A percentile compares a stretch with the other conserved stretches of the same genome.
Conservation (phyloP, 1,140 invertebrate genomes). For the fruit fly (Drosophila melanogaster) region DNA sequence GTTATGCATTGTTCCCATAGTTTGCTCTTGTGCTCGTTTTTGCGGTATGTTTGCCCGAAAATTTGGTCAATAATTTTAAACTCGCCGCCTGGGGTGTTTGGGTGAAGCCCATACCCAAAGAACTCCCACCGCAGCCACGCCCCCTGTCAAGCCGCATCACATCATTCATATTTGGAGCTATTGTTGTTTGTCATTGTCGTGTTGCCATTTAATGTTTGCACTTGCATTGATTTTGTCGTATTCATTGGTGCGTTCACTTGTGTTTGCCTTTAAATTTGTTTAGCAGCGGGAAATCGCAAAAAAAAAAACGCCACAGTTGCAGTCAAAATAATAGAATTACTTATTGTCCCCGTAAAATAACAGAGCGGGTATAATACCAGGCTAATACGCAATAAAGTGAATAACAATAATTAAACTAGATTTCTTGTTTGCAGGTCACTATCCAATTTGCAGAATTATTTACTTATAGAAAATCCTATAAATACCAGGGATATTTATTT, state of each 20-base stretch:
- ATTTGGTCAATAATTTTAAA: conserved; percentile 80
- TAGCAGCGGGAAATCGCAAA: conserved; percentile 13
- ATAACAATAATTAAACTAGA: not conserved
- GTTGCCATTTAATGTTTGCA: conserved; percentile 64
- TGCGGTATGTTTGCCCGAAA: conserved; percentile 75
- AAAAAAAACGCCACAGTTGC: conserved; percentile 11
- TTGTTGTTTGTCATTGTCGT: conserved; percentile 55
- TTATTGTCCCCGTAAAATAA: not conserved
- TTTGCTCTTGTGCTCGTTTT: conserved; percentile 74
- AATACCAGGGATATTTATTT: not conserved
- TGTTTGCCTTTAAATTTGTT: conserved; percentile 66
- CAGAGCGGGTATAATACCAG: not conserved
- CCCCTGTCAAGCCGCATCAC: conserved; percentile 7
- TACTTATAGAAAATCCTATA: not conserved
- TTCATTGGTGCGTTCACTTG: conserved; percentile 49
- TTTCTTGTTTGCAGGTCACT: not conserved
- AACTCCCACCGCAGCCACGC: not conserved
- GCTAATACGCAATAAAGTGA: not conserved
- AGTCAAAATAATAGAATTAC: conserved; percentile 13
- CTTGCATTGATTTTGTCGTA: conserved; percentile 71
- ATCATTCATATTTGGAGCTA: conserved; percentile 59
- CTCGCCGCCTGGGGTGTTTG: conserved; percentile 15
- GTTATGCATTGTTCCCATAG: conserved; percentile 67
- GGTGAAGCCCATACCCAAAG: not conserved
- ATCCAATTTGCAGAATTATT: not conserved